A percentile compares a stretch with the other conserved stretches of the same genome.
phyloP scores from a whole-genome alignment of 2,888 invertebrate species.

The Lasioglossum calceatum region DNA sequence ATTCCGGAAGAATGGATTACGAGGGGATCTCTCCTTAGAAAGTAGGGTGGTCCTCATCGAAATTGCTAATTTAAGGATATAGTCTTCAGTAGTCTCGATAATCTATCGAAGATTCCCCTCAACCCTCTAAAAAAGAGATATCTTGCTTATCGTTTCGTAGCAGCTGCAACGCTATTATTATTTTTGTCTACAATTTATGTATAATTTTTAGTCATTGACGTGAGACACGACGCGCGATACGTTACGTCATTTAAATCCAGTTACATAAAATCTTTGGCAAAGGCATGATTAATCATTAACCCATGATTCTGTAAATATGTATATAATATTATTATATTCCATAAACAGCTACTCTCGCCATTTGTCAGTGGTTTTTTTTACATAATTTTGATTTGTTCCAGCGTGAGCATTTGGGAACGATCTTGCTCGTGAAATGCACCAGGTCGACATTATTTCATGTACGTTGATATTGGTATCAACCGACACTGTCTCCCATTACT shows the following conservation, averaged over 20 bases:
- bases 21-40: neutral
- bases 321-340: constrained; percentile 75
- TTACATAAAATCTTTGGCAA: constrained; percentile 81
- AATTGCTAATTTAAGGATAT: constrained; percentile 7
- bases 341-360: constrained; percentile 76
- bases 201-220: constrained; percentile 44
- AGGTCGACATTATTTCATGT: constrained; percentile 64
- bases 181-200: constrained; percentile 40
- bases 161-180: constrained; percentile 16
- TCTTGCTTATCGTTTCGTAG: constrained; percentile 23
- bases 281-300: constrained; percentile 75
- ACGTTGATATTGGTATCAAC: constrained; percentile 74
- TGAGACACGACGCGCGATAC: constrained; percentile 38
- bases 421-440: constrained; percentile 76
- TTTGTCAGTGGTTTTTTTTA: constrained; percentile 70
- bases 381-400: constrained; percentile 78
- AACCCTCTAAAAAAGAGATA: neutral
- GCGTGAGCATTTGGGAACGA: constrained; percentile 70
- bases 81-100: constrained; percentile 18
- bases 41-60: constrained; percentile 7
- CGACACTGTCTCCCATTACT: constrained; percentile 82
- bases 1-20: constrained; percentile 27
- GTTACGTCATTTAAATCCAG: constrained; percentile 67
- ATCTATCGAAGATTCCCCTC: constrained; percentile 20
- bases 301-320: constrained; percentile 73